Percentiles rank a stretch among this genome's conserved stretches.
These are phyloP conservation scores for Onychomys torridus DNA, from an alignment of 2,797 vertebrate species.

Conservation along the genomic window DNA sequence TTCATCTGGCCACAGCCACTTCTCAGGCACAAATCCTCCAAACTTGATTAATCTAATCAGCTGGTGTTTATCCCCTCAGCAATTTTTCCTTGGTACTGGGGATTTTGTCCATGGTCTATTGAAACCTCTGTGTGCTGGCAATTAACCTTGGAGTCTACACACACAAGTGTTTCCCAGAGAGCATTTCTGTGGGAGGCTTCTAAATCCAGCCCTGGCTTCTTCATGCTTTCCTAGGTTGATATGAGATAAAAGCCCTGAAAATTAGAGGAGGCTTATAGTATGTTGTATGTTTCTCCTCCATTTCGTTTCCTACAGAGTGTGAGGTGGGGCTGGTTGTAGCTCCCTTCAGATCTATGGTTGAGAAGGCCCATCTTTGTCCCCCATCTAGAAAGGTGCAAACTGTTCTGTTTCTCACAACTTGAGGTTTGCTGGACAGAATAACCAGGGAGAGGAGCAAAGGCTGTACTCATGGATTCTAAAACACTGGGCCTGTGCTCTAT, in stretches of 20 bases:
- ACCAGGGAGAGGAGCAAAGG: rapidly evolving
- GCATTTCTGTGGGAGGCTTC: not conserved
- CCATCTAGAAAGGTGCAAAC: not conserved
- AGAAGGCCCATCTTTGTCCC: not conserved
- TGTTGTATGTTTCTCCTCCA: not conserved
- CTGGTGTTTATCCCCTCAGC: not conserved
- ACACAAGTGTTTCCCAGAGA: not conserved
- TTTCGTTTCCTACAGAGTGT: too few species aligned
- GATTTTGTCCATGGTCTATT: not conserved
- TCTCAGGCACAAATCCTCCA: not conserved
- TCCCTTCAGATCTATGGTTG: not conserved
- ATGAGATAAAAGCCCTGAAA: not conserved
- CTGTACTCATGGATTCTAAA: not conserved
- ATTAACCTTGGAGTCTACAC: not conserved
- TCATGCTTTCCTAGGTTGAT: not conserved
- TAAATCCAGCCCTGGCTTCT: not conserved
- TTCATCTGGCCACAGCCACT: constrained; percentile 33
- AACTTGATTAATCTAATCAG: not conserved
- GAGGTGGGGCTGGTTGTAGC: too few species aligned
- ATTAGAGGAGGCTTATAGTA: not conserved
- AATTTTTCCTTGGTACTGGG: not conserved
- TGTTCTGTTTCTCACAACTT: not conserved
- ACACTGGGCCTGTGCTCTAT: not conserved
- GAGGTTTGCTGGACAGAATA: not conserved
- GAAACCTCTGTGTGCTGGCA: not conserved